A percentile compares a stretch with the other conserved stretches of the same genome.
Evolutionary conservation across 2,113 vertebrate genomes (phyloP).

Genomic region (Alectura lathami): DNA sequence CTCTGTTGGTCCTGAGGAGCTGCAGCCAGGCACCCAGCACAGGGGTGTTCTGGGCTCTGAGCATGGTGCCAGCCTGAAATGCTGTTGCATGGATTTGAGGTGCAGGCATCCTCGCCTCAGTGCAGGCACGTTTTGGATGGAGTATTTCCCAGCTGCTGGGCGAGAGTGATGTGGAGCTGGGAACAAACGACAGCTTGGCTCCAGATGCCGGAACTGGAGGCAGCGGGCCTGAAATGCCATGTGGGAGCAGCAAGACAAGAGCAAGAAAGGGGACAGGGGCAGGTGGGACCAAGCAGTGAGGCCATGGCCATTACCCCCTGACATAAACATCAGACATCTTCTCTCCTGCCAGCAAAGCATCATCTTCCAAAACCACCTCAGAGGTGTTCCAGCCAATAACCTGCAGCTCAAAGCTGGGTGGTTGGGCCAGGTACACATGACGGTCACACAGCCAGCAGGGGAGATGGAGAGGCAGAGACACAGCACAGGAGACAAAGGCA

Average conservation of each 20-base stretch:
- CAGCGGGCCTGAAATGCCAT: background rate
- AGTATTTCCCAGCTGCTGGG: background rate
- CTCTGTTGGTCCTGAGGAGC: background rate
- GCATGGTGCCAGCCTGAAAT: background rate
- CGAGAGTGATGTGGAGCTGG: background rate
- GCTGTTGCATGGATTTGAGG: fast-evolving
- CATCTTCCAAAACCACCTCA: constrained; percentile 83
- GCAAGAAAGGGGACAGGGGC: constrained; percentile 35
- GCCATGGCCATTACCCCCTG: constrained; percentile 77
- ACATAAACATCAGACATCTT: constrained; percentile 86
- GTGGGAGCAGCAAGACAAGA: background rate
- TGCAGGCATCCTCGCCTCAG: background rate
- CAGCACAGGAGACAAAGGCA: constrained; percentile 26
- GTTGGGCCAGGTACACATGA: constrained; percentile 58
- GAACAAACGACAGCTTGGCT: background rate
- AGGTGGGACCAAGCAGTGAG: background rate
- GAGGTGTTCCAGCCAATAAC: constrained; percentile 81
- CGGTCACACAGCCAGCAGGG: constrained; percentile 26
- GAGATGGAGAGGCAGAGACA: background rate
- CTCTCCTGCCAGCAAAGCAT: constrained; percentile 84
- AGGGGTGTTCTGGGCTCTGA: no score
- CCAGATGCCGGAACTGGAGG: background rate
- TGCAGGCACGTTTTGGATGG: background rate
- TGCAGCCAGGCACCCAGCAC: background rate
- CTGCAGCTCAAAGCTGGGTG: constrained; percentile 79